phyloP scores from a whole-genome alignment of 2,888 invertebrate genomes.

The Campaea margaritaria region DNA sequence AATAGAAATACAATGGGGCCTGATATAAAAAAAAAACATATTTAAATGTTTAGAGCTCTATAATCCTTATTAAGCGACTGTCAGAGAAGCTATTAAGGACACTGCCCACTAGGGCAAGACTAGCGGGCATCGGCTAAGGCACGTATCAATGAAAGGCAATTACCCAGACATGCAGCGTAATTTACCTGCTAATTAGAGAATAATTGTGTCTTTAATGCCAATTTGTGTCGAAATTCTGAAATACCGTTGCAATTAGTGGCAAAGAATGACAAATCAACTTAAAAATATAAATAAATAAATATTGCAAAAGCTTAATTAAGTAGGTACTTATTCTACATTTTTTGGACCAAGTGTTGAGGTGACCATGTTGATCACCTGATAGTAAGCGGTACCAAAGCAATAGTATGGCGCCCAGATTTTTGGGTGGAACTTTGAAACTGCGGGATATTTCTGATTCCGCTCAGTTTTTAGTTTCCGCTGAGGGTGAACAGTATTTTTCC shows the following conservation, averaged over 20 bases:
- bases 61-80: neutral
- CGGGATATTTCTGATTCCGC: too few species aligned
- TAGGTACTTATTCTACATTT: too few species aligned
- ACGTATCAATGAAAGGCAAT: conserved; percentile 29
- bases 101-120: neutral
- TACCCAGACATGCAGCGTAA: conserved; percentile 17
- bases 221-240: conserved; percentile 13
- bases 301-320: too few species aligned
- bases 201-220: conserved; percentile 22
- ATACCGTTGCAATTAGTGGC: conserved; percentile 6
- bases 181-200: conserved; percentile 29
- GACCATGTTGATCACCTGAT: too few species aligned
- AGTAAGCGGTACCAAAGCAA: too few species aligned
- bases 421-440: too few species aligned
- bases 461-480: too few species aligned
- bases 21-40: too few species aligned
- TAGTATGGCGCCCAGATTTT: too few species aligned
- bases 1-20: too few species aligned
- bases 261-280: neutral
- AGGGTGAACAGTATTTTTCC: too few species aligned
- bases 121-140: conserved; percentile 1
- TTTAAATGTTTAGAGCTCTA: neutral
- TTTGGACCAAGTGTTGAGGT: too few species aligned
- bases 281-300: neutral
- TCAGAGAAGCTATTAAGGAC: neutral